These are phyloP conservation scores for Paraplagusia blochii DNA, from an alignment of 2,113 vertebrate genomes.

Conservation along the genomic window DNA sequence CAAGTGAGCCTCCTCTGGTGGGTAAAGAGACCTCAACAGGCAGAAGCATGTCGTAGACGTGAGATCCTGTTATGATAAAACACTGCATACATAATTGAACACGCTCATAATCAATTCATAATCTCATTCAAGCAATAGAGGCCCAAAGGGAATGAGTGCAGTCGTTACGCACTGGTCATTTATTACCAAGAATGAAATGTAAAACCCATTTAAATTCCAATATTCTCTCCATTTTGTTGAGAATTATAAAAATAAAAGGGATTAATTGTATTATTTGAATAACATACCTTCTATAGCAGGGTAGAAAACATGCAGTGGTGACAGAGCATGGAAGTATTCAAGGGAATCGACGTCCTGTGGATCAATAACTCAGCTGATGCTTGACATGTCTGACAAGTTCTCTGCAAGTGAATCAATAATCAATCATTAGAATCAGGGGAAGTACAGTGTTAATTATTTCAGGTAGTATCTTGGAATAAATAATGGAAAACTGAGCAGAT, in stretches of 20 bases:
- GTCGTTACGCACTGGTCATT: conserved; percentile 1
- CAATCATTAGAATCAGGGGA: conserved; percentile 36
- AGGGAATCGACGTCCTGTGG: no score
- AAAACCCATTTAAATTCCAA: not conserved
- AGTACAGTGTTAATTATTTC: conserved; percentile 21
- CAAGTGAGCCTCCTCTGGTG: not conserved
- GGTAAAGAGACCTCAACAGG: conserved; percentile 33
- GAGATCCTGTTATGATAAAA: not conserved
- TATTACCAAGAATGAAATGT: conserved; percentile 1
- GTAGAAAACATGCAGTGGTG: not conserved
- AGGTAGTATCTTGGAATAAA: no score
- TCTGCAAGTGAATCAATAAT: conserved; percentile 35
- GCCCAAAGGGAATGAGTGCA: not conserved
- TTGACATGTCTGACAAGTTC: conserved; percentile 12
- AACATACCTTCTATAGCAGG: not conserved
- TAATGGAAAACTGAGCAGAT: conserved; percentile 15
- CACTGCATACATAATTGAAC: conserved; percentile 2
- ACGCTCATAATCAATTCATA: not conserved
- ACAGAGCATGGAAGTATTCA: no score
- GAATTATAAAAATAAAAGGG: not conserved
- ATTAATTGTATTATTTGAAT: not conserved
- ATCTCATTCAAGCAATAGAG: not conserved
- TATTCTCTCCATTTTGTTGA: not conserved
- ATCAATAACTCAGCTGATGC: no score
- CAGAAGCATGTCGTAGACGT: not conserved